Base-by-base conservation (phyloP, 2,797 vertebrate genomes). In the Poliocrania exsul region DNA sequence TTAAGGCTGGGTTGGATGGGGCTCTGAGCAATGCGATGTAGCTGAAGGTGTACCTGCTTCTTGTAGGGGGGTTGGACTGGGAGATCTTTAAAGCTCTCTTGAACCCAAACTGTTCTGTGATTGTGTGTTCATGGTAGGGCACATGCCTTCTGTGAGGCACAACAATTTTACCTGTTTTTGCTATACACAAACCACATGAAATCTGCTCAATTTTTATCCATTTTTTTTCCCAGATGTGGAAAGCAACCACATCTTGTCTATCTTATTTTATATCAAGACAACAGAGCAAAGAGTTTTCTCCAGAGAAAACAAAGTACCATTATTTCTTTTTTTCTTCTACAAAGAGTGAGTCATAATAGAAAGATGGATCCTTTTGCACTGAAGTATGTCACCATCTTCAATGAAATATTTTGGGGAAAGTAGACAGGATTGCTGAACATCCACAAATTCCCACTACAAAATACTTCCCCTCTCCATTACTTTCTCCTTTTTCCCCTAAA, bases 381-480 rank as follows among this genome's bases (percentile, higher is more conserved):
- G 12, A 86, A 92, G 14, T 14, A 65, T 2, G 2, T 31, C 35
- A 74, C 5, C 35, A 7, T 47, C 44, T 79, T 53, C 81, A 81
- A 80, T 0, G 1, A 73, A 38, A 9, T 7, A 29, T 89, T 87
- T 79, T 51, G 38, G 9, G 26, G 33, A 66, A 82, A 73, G 26
- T 3, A 86, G 42, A 61, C 11, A 56, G 44, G 16, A 13, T 25
- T 70, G 40, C 12, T 75, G 25, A 67, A 74, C 5, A 31, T 50
- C 35, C 28, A 12, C 29, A 65, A 10, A 26, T 17, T 2, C 5
- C 11, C 19, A 60, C 12, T 28, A 5, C 10, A 72, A 40, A 77
- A 47, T 3, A 70, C 17, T 31, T 21, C 5, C 7, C 0, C 0
- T 5, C 23, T 44, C 49, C 13, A 12, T 8, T 15, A 0, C 6